Conservation (phyloP, 2,888 invertebrate species). For the Bellardia pandia region DNA sequence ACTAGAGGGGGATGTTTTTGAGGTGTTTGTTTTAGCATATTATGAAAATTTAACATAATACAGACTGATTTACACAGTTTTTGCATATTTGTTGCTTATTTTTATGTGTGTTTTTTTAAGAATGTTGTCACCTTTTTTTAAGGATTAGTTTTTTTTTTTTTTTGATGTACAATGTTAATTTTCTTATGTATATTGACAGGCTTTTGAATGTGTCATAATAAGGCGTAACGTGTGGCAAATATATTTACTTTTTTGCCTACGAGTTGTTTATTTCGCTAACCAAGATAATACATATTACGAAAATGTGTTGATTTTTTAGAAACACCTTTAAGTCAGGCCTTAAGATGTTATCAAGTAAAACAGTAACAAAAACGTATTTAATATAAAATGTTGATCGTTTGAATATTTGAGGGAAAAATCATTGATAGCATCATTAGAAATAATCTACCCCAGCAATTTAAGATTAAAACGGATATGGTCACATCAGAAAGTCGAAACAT, state of each 20-base stretch:
- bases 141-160: constrained; percentile 55
- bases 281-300: background rate
- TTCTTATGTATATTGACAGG: constrained; percentile 56
- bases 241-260: constrained; percentile 38
- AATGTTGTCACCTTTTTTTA: constrained; percentile 62
- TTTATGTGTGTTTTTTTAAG: constrained; percentile 41
- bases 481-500: no score
- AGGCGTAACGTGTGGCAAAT: constrained; percentile 71
- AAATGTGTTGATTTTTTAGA: constrained; percentile 6
- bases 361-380: no score
- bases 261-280: constrained; percentile 10
- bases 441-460: no score
- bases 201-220: constrained; percentile 74
- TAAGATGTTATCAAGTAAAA: no score
- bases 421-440: no score
- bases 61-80: constrained; percentile 32
- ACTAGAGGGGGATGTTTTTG: constrained; percentile 34
- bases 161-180: constrained; percentile 59
- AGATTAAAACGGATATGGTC: no score
- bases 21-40: constrained; percentile 10
- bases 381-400: no score
- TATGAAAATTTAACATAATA: constrained; percentile 59
- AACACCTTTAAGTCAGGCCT: constrained; percentile 27
- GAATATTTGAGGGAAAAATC: no score
- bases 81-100: constrained; percentile 62